A percentile compares a stretch with the other conserved stretches of the same genome.
These are phyloP conservation scores for Pan paniscus DNA, from an alignment of 2,113 vertebrate species.

Conservation along the genomic window DNA sequence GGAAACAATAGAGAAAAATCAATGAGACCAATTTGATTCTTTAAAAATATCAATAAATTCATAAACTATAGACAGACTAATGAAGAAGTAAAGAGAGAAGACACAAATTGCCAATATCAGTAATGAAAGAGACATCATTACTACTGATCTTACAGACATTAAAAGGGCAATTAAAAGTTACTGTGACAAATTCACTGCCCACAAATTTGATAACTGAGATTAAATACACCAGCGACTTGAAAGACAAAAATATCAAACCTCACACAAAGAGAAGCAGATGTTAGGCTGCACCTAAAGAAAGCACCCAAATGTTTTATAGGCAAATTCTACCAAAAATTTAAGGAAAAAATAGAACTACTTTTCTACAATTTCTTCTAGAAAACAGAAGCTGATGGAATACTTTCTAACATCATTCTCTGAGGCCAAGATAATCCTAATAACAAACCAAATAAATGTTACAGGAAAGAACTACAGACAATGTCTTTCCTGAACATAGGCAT, in stretches of 20 bases:
- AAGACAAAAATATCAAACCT: background rate
- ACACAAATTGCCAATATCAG: background rate
- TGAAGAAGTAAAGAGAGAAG: background rate
- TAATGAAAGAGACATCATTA: background rate
- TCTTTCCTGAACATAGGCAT: background rate
- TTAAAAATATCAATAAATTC: background rate
- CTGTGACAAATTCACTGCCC: background rate
- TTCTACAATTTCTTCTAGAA: background rate
- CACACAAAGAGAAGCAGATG: background rate
- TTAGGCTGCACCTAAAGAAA: background rate
- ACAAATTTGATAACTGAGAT: background rate
- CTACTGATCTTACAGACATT: too few relatives aligned
- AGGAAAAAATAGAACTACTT: background rate
- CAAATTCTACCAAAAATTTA: background rate
- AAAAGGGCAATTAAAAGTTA: background rate
- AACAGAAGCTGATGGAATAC: background rate
- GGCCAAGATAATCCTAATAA: background rate
- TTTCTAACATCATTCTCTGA: background rate
- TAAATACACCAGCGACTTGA: background rate
- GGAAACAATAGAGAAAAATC: background rate
- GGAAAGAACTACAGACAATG: background rate
- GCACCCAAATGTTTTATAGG: background rate
- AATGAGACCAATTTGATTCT: background rate
- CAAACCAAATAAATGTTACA: background rate
- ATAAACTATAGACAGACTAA: background rate